Conservation (phyloP, 2,113 vertebrate genomes). For the Muntiacus muntjak region DNA sequence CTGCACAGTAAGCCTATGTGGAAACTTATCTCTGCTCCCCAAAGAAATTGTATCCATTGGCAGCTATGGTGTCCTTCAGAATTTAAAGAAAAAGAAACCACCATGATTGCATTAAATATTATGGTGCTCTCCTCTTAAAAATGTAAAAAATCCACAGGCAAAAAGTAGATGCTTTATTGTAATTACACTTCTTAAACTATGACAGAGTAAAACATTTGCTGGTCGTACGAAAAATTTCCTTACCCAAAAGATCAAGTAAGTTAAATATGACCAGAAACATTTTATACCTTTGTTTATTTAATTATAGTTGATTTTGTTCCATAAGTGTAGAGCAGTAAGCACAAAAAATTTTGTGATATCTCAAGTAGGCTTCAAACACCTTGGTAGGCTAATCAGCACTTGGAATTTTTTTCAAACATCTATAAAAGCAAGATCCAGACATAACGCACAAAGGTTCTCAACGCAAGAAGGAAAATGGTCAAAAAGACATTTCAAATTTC, state of each 20-base stretch:
- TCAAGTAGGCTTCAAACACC: not conserved
- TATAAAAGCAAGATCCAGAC: not conserved
- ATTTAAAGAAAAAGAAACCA: conserved; percentile 38
- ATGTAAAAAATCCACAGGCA: not conserved
- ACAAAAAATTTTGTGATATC: not conserved
- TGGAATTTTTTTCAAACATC: not conserved
- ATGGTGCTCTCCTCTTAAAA: not conserved
- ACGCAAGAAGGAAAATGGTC: not conserved
- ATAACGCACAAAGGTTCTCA: not conserved
- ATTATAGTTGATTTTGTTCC: not conserved
- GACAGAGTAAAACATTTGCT: not conserved
- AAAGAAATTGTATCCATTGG: conserved; percentile 39
- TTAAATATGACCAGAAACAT: not conserved
- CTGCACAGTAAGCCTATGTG: not conserved
- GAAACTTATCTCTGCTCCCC: conserved; percentile 17
- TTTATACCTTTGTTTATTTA: not conserved
- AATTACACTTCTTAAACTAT: not conserved
- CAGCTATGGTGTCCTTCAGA: not conserved
- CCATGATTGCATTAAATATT: not conserved
- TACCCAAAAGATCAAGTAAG: not conserved
- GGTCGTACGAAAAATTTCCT: not conserved
- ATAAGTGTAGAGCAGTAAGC: not conserved
- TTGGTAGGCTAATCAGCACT: not conserved
- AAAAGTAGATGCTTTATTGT: not conserved
- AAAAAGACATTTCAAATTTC: not conserved